A percentile compares a stretch with the other conserved stretches of the same genome.
Conservation (phyloP, 2,888 invertebrate species). For the Polyommatus icarus region DNA sequence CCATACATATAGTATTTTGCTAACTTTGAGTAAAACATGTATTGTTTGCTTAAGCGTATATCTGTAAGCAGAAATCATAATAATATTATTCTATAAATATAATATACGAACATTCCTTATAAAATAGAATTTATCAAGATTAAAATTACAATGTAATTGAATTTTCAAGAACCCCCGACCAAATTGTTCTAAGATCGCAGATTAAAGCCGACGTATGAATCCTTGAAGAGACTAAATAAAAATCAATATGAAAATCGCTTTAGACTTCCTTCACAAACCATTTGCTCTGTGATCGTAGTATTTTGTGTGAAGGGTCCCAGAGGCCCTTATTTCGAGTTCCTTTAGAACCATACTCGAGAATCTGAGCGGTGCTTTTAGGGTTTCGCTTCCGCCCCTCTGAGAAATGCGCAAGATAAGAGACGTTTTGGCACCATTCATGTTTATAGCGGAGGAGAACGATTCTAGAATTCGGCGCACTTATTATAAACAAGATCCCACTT, state of each 20-base stretch:
- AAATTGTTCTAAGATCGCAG: slow-evolving; percentile 35
- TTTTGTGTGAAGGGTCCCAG: slow-evolving; percentile 70
- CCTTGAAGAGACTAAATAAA: slow-evolving; percentile 62
- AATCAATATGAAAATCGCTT: slow-evolving; percentile 75
- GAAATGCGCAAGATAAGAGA: slow-evolving; percentile 79
- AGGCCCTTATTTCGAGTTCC: slow-evolving; percentile 75
- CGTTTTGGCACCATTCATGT: slow-evolving; percentile 80
- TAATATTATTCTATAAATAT: background rate
- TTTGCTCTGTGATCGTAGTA: slow-evolving; percentile 73
- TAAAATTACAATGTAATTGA: background rate
- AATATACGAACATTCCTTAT: background rate
- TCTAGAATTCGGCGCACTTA: slow-evolving; percentile 76
- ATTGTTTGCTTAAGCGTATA: too few species aligned
- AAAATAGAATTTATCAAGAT: background rate
- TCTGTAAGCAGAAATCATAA: too few species aligned
- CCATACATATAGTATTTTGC: too few species aligned
- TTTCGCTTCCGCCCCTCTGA: slow-evolving; percentile 74
- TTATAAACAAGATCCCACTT: slow-evolving; percentile 70
- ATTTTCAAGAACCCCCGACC: background rate
- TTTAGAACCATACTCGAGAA: slow-evolving; percentile 77
- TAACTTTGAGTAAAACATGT: too few species aligned
- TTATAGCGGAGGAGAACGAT: slow-evolving; percentile 76
- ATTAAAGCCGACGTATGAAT: slow-evolving; percentile 39
- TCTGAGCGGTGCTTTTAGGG: slow-evolving; percentile 66
- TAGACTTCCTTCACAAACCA: slow-evolving; percentile 75